A percentile compares a stretch with the other conserved stretches of the same genome.
phyloP scores from a whole-genome alignment of 2,797 vertebrate species.

The Esox masquinongy region DNA sequence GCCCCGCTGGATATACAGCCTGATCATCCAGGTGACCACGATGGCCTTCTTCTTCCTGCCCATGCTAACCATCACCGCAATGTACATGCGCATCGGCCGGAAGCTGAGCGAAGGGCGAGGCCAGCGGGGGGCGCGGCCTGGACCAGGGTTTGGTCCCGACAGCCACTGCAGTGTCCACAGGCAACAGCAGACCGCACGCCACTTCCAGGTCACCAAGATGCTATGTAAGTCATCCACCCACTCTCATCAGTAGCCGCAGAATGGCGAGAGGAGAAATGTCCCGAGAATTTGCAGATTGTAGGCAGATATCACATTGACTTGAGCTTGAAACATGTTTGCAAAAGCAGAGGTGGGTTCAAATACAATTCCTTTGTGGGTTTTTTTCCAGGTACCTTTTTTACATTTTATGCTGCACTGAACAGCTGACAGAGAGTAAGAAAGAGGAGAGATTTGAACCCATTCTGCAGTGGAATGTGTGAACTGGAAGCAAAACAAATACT shows the following conservation, averaged over 20 bases:
- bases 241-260: background rate
- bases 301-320: background rate
- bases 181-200: conserved; percentile 60
- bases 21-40: conserved; percentile 72
- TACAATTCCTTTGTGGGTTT: too few relatives aligned
- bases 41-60: conserved; percentile 76
- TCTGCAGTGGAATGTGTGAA: too few relatives aligned
- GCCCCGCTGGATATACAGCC: conserved; percentile 73
- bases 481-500: too few relatives aligned
- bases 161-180: conserved; percentile 32
- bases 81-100: conserved; percentile 75
- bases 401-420: too few relatives aligned
- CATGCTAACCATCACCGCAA: conserved; percentile 70
- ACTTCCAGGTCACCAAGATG: conserved; percentile 80
- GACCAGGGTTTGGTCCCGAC: conserved; percentile 34
- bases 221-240: conserved; percentile 62
- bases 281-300: background rate
- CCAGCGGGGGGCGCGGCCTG: conserved; percentile 13
- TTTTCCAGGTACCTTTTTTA: too few relatives aligned
- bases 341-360: too few relatives aligned
- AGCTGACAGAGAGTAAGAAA: too few relatives aligned
- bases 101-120: conserved; percentile 56
- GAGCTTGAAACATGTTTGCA: background rate
- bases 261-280: background rate
- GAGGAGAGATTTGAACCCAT: too few relatives aligned